Evolutionary conservation across 1,140 invertebrate species (phyloP).

Genomic region (Pseudomyrmex gracilis): DNA sequence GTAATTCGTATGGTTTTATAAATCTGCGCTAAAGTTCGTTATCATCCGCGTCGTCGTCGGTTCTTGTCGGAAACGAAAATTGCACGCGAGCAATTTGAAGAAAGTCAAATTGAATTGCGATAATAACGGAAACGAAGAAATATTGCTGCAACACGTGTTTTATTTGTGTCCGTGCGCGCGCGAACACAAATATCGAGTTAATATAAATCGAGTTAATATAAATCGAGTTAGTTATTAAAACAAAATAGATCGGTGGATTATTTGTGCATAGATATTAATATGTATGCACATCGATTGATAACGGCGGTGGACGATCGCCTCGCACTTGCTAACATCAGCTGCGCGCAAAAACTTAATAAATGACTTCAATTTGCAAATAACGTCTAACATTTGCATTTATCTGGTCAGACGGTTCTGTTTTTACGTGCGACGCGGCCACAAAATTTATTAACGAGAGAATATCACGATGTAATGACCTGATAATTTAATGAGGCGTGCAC

Average conservation of each 20-base stretch:
- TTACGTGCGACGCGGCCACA: neutral
- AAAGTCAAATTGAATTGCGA: neutral
- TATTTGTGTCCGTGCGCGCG: neutral
- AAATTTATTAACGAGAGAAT: slow-evolving; percentile 13
- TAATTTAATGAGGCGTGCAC: slow-evolving; percentile 24
- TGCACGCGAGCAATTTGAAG: neutral
- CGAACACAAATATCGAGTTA: too few species aligned
- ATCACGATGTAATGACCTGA: slow-evolving; percentile 8
- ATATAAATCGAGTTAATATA: too few species aligned
- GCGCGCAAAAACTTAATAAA: slow-evolving; percentile 18
- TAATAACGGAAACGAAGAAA: neutral
- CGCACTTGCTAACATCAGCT: neutral
- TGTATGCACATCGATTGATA: neutral
- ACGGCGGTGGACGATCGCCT: neutral
- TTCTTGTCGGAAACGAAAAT: neutral
- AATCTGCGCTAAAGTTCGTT: neutral
- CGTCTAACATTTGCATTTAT: slow-evolving; percentile 4
- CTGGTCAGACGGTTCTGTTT: neutral
- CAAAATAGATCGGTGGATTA: neutral
- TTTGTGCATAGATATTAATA: neutral
- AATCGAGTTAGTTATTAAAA: neutral
- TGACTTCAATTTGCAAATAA: slow-evolving; percentile 18
- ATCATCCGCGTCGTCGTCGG: slow-evolving; percentile 3
- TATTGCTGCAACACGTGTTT: neutral
- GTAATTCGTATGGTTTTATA: slow-evolving; percentile 51